Percentiles rank a stretch among this genome's conserved stretches.
These are phyloP conservation scores for Meda fulgida DNA, from an alignment of 2,797 vertebrate genomes.

Conservation along the genomic window DNA sequence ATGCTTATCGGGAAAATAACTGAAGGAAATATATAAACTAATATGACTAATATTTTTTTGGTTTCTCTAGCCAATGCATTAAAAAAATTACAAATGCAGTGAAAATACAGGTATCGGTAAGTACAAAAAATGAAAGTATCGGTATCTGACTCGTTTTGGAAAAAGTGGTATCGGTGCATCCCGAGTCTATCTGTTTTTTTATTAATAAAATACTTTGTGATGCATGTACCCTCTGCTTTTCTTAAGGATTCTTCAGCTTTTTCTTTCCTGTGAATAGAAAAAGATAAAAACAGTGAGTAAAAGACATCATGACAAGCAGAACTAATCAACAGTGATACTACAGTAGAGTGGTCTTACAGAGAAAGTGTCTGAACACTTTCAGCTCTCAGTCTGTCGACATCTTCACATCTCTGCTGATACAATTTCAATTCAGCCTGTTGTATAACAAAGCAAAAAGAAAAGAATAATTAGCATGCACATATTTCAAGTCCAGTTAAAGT, in stretches of 20 bases:
- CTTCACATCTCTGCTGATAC: constrained; percentile 79
- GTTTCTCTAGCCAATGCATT: too few species aligned
- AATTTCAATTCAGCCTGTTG: constrained; percentile 82
- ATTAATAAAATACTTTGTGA: background rate
- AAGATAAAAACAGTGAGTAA: constrained; percentile 28
- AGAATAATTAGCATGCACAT: background rate
- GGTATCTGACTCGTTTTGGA: too few species aligned
- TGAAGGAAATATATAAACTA: too few species aligned
- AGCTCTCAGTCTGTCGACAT: constrained; percentile 81
- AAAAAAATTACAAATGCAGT: too few species aligned
- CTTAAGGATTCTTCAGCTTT: constrained; percentile 85
- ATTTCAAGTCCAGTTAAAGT: background rate
- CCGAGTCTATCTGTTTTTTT: background rate
- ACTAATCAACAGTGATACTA: background rate
- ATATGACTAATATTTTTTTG: too few species aligned
- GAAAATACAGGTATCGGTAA: too few species aligned
- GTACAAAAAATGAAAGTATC: too few species aligned
- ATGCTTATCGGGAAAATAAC: too few species aligned
- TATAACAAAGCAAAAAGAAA: background rate
- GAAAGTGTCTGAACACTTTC: constrained; percentile 77
- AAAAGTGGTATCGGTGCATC: too few species aligned
- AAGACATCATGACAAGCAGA: background rate
- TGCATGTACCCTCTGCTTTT: constrained; percentile 83
- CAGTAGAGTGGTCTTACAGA: constrained; percentile 71
- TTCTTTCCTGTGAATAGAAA: constrained; percentile 77